Evolutionary conservation across 2,888 invertebrate genomes (phyloP), one percentile per base, ranked within the genome.

Genomic region (Acanthosepion esculentum): DNA sequence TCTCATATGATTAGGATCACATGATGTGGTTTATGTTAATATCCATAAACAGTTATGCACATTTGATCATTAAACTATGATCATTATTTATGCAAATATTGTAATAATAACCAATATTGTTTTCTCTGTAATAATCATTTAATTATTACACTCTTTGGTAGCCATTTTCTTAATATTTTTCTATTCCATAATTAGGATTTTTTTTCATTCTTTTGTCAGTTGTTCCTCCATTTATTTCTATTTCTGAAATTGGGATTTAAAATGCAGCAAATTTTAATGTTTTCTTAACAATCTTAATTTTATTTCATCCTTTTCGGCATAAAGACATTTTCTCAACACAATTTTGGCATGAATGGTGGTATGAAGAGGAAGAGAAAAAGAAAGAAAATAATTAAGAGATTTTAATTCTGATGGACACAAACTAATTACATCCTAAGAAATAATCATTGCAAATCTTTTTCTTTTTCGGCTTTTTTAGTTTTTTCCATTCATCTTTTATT

Each of bases 331-430:
- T n/a, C n/a, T 15, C 4, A 78, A 78, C n/a, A n/a, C 8, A n/a
- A 12, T n/a, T 33, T n/a, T 33, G n/a, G n/a, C n/a, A 18, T n/a
- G 78, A n/a, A n/a, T 78, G n/a, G 26, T 64, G 64, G 26, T 29
- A 64, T 64, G 23, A 64, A 64, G 23, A 23, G 26, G 29, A 64
- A 23, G 64, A 64, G 23, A 64, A 23, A 26, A 23, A 64, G 64
- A 78, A 78, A 78, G 12, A 78, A 78, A 78, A 78, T 78, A 78
- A 33, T 78, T 78, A 78, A 78, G 18, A 78, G 10, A 78, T 78
- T 78, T 78, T 78, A n/a, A n/a, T 78, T 78, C n/a, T 33, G 78
- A 78, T 78, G 78, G n/a, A 78, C 78, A n/a, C n/a, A 78, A 78
- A 78, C 78, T 78, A 78, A 78, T 78, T 78, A n/a, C 78, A 78